Conservation (phyloP, 2,888 invertebrate genomes). For the Adineta ricciae region DNA sequence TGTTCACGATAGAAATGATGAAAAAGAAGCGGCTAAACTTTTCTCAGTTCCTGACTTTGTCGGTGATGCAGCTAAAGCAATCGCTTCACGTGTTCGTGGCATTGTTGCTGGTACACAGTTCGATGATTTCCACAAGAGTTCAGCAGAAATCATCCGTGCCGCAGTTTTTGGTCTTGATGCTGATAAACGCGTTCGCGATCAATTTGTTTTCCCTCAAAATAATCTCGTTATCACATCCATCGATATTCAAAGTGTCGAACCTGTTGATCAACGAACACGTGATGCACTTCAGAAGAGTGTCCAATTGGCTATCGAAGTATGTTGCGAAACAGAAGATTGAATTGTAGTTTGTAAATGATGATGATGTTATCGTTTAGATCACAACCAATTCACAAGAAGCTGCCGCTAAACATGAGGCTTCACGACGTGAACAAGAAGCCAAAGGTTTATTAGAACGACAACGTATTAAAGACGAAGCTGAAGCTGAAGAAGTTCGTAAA, state of each 20-base stretch:
- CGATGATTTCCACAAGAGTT: slow-evolving; percentile 55
- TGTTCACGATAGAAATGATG: slow-evolving; percentile 39
- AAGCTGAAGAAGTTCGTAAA: slow-evolving; percentile 46
- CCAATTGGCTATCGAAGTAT: slow-evolving; percentile 54
- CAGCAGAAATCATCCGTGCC: slow-evolving; percentile 51
- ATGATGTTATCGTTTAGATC: slow-evolving; percentile 25
- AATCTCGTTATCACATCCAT: slow-evolving; percentile 51
- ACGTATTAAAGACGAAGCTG: slow-evolving; percentile 52
- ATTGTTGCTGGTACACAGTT: slow-evolving; percentile 52
- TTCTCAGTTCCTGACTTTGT: slow-evolving; percentile 54
- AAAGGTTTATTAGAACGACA: slow-evolving; percentile 52
- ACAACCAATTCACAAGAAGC: slow-evolving; percentile 35
- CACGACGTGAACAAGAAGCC: slow-evolving; percentile 53
- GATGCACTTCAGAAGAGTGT: slow-evolving; percentile 54
- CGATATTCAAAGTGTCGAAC: slow-evolving; percentile 54
- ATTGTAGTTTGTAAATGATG: not conserved
- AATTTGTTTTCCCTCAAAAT: slow-evolving; percentile 44
- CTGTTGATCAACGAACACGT: slow-evolving; percentile 54
- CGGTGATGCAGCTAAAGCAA: slow-evolving; percentile 53
- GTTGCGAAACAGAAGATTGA: slow-evolving; percentile 35
- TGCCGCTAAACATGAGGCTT: slow-evolving; percentile 49
- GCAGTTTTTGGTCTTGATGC: slow-evolving; percentile 53
- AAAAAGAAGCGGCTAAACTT: slow-evolving; percentile 47
- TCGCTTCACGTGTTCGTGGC: slow-evolving; percentile 53
- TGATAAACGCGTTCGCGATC: slow-evolving; percentile 47